phyloP scores from a whole-genome alignment of 2,797 vertebrate species.

The Manis pentadactyla region DNA sequence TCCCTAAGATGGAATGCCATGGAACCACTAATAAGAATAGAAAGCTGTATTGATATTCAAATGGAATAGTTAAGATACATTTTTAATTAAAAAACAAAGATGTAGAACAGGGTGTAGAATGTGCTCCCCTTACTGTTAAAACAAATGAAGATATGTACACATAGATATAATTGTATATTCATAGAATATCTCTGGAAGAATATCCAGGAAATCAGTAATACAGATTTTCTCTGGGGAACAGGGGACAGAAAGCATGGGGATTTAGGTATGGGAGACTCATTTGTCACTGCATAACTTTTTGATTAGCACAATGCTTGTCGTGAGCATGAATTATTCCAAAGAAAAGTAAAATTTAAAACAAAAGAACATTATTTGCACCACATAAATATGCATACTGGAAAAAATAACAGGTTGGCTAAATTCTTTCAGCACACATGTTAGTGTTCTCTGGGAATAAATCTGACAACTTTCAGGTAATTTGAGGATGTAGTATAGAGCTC shows the following conservation, averaged over 20 bases:
- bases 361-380: constrained; percentile 2
- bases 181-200: constrained; percentile 28
- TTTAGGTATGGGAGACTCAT: not conserved
- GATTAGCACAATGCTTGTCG: not conserved
- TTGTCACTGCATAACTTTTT: not conserved
- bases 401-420: not conserved
- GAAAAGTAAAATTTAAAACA: constrained; percentile 22
- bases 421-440: not conserved
- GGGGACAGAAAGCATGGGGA: not conserved
- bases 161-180: not conserved
- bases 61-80: not conserved
- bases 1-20: not conserved
- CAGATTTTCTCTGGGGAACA: not conserved
- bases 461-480: not conserved
- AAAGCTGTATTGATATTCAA: constrained; percentile 20
- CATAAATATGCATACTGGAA: not conserved
- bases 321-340: not conserved
- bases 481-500: not conserved
- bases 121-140: not conserved
- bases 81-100: not conserved
- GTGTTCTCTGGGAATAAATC: not conserved
- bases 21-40: not conserved
- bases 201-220: not conserved
- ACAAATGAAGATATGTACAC: not conserved
- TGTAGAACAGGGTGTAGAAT: not conserved